Evolutionary conservation across 2,797 vertebrate genomes (phyloP).

Genomic region (Acanthurus leucopareius): DNA sequence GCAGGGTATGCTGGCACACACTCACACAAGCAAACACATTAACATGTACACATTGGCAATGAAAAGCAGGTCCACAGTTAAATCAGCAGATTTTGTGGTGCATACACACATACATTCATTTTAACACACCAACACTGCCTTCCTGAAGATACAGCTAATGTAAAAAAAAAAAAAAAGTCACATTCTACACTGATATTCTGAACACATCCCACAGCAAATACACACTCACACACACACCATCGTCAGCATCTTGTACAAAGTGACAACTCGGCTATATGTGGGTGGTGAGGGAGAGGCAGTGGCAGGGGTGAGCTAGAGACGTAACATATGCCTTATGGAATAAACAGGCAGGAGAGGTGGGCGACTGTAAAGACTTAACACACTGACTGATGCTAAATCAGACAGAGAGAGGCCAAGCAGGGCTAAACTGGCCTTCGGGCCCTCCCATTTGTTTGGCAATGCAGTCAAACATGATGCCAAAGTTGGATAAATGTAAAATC

Average conservation of each 20-base stretch:
- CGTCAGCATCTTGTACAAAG: constrained; percentile 74
- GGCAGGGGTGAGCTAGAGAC: constrained; percentile 60
- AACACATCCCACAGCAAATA: constrained; percentile 3
- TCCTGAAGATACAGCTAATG: constrained; percentile 26
- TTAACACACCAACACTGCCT: constrained; percentile 13
- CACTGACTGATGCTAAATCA: constrained; percentile 63
- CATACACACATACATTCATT: constrained; percentile 29
- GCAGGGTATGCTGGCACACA: constrained; percentile 53
- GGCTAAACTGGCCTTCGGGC: constrained; percentile 65
- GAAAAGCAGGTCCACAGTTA: constrained; percentile 32
- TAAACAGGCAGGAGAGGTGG: constrained; percentile 57
- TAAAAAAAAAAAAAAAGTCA: constrained; percentile 24
- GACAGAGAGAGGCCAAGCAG: constrained; percentile 62
- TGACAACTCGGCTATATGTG: constrained; percentile 70
- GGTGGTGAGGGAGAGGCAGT: constrained; percentile 57
- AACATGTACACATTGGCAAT: constrained; percentile 1
- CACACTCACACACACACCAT: constrained; percentile 27
- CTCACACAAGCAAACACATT: constrained; percentile 16
- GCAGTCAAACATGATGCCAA: constrained; percentile 35
- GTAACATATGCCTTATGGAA: constrained; percentile 61
- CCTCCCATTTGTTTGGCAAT: constrained; percentile 46
- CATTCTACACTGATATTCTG: constrained; percentile 22
- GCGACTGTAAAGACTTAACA: constrained; percentile 42
- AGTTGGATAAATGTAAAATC: constrained; percentile 39
- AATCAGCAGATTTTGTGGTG: constrained; percentile 33